phyloP scores from a whole-genome alignment of 2,888 invertebrate species.

The Drosophila rubida region DNA sequence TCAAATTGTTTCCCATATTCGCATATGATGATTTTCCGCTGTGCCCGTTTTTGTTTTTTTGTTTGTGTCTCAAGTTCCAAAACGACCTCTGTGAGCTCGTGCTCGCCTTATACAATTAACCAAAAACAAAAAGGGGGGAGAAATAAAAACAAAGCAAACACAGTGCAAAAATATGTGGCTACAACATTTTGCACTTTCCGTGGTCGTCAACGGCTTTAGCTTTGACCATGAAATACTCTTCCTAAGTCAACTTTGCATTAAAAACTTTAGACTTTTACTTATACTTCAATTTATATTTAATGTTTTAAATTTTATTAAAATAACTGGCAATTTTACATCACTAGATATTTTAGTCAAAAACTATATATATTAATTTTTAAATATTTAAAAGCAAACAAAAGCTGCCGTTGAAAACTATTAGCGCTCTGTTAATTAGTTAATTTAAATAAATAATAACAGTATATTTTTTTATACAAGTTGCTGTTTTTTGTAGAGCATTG shows the following conservation, averaged over 20 bases:
- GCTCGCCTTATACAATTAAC: slow-evolving; percentile 56
- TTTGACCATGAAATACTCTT: slow-evolving; percentile 51
- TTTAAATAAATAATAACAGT: neutral
- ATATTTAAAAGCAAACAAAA: too few relatives aligned
- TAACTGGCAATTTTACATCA: too few relatives aligned
- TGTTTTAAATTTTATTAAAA: neutral
- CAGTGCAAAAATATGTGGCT: slow-evolving; percentile 50
- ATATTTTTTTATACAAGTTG: neutral
- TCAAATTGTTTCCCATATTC: slow-evolving; percentile 44
- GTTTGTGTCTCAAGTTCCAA: slow-evolving; percentile 7
- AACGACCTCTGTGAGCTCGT: slow-evolving; percentile 33
- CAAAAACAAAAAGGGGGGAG: slow-evolving; percentile 31
- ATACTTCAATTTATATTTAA: neutral
- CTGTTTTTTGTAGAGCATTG: slow-evolving; percentile 22
- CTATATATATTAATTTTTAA: neutral
- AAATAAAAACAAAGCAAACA: slow-evolving; percentile 17
- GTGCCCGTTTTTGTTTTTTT: too few relatives aligned
- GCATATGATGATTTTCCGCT: slow-evolving; percentile 56
- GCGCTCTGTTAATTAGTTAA: neutral
- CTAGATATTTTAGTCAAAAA: too few relatives aligned
- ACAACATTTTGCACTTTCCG: slow-evolving; percentile 69
- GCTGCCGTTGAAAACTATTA: neutral
- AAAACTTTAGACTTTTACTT: neutral
- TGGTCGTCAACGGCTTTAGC: slow-evolving; percentile 20
- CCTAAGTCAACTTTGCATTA: too few relatives aligned